Evolutionary conservation across 2,113 vertebrate genomes (phyloP), one percentile per base, ranked within the genome.

Genomic region (Elephantulus edwardii): DNA sequence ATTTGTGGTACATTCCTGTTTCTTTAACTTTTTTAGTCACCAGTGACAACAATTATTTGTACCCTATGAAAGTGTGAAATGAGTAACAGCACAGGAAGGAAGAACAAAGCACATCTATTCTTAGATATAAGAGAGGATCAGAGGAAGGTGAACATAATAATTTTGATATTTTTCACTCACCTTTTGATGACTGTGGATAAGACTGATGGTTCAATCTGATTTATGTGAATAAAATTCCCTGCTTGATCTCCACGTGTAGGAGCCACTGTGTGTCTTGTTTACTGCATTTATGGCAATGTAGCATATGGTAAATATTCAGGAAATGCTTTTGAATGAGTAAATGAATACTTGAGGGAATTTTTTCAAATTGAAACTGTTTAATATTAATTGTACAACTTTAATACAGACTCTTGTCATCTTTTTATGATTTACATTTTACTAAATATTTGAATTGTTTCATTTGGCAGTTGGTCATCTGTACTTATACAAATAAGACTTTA

Each of bases 351-450:
- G 0, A 75, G 38, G 60, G 28, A 68, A 79, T 20, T 5, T n/a
- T 74, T 80, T 56, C 6, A 76, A 64, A 80, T 6, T 79, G 46
- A 38, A 2, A 1, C 22, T 71, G 2, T 52, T 78, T 91, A 82
- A 79, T 91, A 91, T 72, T 52, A 85, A 86, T 75, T 84, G 44
- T 90, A 35, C 13, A 82, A 58, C 40, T 58, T 56, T 79, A 54
- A 28, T 74, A 48, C 89, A 85, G 12, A 40, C 40, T 2, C 2
- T 76, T 56, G n/a, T 62, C 44, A 60, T 50, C 17, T 74, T 89
- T 64, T 83, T 86, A 8, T 88, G 64, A 72, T 82, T 89, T 50
- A 44, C 13, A 83, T 87, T 77, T 44, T 56, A 85, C 56, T 91
- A 86, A 62, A 33, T 68, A 54, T 77, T 87, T 56, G 56, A 44